Base-by-base conservation (phyloP, 23 tunicate genomes). In the Halocynthia roretzi region DNA sequence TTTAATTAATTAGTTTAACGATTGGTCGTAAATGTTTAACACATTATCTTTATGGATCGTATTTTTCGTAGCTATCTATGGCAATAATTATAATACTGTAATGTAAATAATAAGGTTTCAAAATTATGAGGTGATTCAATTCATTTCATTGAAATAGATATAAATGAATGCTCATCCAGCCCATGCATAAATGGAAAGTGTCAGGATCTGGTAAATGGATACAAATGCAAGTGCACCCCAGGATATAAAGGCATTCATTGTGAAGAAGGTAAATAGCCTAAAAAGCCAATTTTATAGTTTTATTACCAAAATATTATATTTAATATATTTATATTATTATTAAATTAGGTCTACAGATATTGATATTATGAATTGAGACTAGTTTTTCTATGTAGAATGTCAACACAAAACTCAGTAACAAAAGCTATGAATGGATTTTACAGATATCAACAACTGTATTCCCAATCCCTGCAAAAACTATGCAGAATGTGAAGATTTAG, bases 381-480 rank as follows among this genome's bases (percentile, higher is more conserved):
- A 31, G 44, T 31, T 31, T 31, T 31, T 31, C 1, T 31, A 31
- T 31, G 44, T 31, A 31, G 44, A 31, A 31, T 31, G 44, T 31
- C 4, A 31, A 31, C 44, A 31, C 44, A 31, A 31, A 31, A 31
- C 44, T 31, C 44, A 31, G 4, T 0, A 31, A 31, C 44, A 1
- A 31, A 31, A 31, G 44, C 44, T 31, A n/a, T n/a, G n/a, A 0
- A 31, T 31, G 44, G 1, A 31, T 31, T 31, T 31, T 31, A 31
- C 44, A 65, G 70, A 65, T 65, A 15, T 65, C 9, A 48, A 65
- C 31, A 48, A 65, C 19, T 65, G 70, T 15, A 15, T 65, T 15
- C 10, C 77, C 54, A 48, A 81, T 71, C 97, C 91, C 18, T 91
- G 97, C 76, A 77, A 74, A 62, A 85, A 91, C 62, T 84, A 75